Conservation (phyloP, 2,888 invertebrate species). For the Agonopterix heracliana region DNA sequence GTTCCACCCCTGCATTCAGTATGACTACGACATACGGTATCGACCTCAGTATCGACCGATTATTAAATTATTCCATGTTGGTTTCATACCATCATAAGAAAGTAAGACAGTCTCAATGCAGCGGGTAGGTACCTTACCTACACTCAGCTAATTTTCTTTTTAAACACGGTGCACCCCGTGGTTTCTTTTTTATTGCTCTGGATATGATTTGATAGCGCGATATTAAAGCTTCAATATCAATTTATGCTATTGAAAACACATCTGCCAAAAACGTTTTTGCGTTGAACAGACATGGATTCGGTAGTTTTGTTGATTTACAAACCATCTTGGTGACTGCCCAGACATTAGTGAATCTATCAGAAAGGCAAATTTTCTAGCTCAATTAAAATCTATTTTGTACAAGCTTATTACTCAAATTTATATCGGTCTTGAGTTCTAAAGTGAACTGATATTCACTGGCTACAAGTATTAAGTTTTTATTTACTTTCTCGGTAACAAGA, state of each 20-base stretch:
- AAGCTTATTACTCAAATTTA: conserved; percentile 40
- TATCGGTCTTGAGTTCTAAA: conserved; percentile 31
- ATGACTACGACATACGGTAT: no score
- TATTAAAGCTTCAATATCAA: not conserved
- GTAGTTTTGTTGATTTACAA: not conserved
- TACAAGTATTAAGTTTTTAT: conserved; percentile 11
- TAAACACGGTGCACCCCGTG: no score
- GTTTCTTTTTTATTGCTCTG: no score
- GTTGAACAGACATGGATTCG: not conserved
- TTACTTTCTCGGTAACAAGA: not conserved
- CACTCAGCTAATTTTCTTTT: no score
- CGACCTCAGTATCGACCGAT: no score
- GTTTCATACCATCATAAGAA: no score
- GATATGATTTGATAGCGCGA: no score
- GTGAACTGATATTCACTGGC: conserved; percentile 24
- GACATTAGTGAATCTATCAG: conserved; percentile 36
- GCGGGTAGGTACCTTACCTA: no score
- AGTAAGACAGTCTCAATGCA: no score
- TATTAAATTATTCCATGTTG: no score
- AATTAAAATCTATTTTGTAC: conserved; percentile 55
- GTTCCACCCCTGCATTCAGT: conserved; percentile 9
- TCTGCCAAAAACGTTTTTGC: not conserved
- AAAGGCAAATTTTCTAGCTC: conserved; percentile 56
- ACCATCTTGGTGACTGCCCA: conserved; percentile 35
- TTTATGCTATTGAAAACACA: not conserved